A percentile compares a stretch with the other conserved stretches of the same genome.
Conservation (phyloP, 2,113 vertebrate genomes). For the Lophotis ruficrista region DNA sequence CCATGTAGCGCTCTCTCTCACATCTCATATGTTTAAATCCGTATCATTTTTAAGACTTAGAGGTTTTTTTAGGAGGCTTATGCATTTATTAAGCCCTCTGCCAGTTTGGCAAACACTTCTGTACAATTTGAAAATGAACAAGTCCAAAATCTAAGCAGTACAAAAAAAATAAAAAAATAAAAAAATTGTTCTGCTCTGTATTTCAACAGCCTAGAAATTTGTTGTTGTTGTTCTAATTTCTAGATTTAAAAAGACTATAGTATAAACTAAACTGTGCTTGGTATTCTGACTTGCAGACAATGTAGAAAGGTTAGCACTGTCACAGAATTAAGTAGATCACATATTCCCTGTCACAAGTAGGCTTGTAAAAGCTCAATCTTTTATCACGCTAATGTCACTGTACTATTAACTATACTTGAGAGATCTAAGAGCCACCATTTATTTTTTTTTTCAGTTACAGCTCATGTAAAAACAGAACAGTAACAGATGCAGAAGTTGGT, state of each 20-base stretch:
- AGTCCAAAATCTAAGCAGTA: not conserved
- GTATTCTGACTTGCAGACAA: not conserved
- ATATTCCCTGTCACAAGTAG: not conserved
- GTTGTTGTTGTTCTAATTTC: not conserved
- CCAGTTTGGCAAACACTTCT: not conserved
- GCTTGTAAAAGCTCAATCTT: not conserved
- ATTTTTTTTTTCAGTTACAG: not conserved
- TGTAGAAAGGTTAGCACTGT: not conserved
- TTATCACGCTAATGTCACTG: not conserved
- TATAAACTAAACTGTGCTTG: not conserved
- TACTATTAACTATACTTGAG: not conserved
- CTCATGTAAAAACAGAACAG: not conserved
- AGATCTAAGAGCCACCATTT: not conserved
- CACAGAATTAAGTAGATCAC: not conserved
- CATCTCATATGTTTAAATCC: not conserved
- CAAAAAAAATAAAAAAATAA: too few relatives aligned
- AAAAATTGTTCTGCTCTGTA: not conserved
- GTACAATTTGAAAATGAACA: not conserved
- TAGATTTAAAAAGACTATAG: not conserved
- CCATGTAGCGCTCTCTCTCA: accelerated
- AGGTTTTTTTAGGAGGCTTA: not conserved
- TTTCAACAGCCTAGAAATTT: not conserved
- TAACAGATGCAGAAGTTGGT: not conserved
- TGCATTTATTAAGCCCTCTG: not conserved
- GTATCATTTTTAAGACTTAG: not conserved